A percentile compares a stretch with the other conserved stretches of the same genome.
These are phyloP conservation scores for Drosophila lacicola DNA, from an alignment of 2,888 invertebrate species.

Conservation along the genomic window DNA sequence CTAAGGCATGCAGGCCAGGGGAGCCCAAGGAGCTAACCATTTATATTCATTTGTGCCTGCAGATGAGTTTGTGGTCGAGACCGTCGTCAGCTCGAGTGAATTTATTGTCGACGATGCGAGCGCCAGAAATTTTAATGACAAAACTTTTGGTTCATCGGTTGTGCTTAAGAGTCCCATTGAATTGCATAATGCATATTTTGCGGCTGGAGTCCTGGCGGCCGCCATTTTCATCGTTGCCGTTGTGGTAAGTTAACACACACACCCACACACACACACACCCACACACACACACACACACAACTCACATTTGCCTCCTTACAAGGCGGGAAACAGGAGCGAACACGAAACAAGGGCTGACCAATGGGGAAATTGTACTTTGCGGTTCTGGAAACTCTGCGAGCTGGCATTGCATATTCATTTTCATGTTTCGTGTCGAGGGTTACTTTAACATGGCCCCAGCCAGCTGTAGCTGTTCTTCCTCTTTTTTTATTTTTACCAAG, in stretches of 20 bases:
- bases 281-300: background rate
- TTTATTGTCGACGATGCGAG: constrained; percentile 85
- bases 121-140: constrained; percentile 85
- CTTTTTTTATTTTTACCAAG: constrained; percentile 12
- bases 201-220: constrained; percentile 91
- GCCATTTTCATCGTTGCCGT: constrained; percentile 91
- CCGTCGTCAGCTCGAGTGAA: constrained; percentile 87
- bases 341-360: constrained; percentile 52
- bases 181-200: constrained; percentile 91
- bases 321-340: background rate
- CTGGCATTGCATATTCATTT: constrained; percentile 77
- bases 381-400: constrained; percentile 57
- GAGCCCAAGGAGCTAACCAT: constrained; percentile 37
- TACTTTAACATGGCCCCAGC: constrained; percentile 19
- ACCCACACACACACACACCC: constrained; percentile 13
- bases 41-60: constrained; percentile 68
- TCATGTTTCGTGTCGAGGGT: constrained; percentile 54
- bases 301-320: constrained; percentile 19
- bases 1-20: constrained; percentile 4
- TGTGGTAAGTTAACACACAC: constrained; percentile 87
- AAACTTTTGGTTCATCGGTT: constrained; percentile 85
- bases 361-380: constrained; percentile 71
- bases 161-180: constrained; percentile 86
- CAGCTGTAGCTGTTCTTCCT: constrained; percentile 31
- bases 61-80: constrained; percentile 90